Evolutionary conservation across 2,888 invertebrate species (phyloP).

Genomic region (Epistrophe grossulariae): DNA sequence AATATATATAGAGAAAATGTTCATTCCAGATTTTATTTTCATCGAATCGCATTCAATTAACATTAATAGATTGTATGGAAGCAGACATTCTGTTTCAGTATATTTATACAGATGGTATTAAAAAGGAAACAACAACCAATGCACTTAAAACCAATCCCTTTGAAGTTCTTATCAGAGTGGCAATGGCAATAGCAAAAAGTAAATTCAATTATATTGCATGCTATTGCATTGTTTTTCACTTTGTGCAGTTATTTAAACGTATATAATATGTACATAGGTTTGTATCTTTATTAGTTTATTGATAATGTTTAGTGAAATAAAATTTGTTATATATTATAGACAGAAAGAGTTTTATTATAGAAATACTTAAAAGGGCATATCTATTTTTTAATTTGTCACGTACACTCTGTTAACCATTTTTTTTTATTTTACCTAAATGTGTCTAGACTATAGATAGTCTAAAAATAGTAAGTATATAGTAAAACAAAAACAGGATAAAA

Average conservation of each 20-base stretch:
- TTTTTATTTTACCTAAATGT: no score
- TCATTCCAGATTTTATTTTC: neutral
- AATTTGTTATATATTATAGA: neutral
- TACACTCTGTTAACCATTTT: neutral
- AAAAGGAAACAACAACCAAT: neutral
- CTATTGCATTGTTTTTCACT: neutral
- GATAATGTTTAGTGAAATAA: neutral
- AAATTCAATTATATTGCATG: slow-evolving; percentile 6
- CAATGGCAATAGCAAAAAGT: neutral
- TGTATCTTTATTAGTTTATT: slow-evolving; percentile 28
- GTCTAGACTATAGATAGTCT: no score
- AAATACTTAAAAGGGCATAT: neutral
- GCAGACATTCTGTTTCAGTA: neutral
- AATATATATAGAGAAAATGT: slow-evolving; percentile 34
- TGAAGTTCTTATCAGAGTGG: slow-evolving; percentile 7
- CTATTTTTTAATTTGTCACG: neutral
- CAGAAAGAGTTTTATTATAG: neutral
- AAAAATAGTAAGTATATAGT: no score
- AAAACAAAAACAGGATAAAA: no score
- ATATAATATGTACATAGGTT: no score
- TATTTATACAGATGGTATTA: neutral
- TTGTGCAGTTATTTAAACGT: neutral
- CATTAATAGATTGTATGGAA: slow-evolving; percentile 17
- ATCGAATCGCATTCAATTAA: slow-evolving; percentile 18
- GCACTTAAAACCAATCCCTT: slow-evolving; percentile 22